Base-by-base conservation (phyloP, 2,797 vertebrate genomes). In the Alcedo atthis region DNA sequence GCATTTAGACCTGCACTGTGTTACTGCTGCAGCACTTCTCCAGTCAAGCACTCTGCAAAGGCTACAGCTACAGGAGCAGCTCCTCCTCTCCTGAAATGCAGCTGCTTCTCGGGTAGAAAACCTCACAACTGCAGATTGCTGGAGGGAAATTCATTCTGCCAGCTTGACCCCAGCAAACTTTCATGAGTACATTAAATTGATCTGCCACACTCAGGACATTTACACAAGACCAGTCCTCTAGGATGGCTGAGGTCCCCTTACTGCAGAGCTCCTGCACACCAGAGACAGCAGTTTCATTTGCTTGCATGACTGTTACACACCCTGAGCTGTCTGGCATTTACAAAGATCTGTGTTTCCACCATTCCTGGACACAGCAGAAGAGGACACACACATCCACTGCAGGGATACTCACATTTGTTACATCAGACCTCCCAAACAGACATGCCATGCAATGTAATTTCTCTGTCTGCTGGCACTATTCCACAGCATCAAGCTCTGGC, bases 381-480 rank as follows among this genome's bases (percentile, higher is more conserved):
- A 66, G 88, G 54, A 85, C 49, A 2, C 1, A 92, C 81, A 78
- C 2, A 0, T 78, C 35, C 45, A 53, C 66, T 33, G 87, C 85
- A 91, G 89, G 1, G 20, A 83, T 45, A 57, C 68, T 62, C 71
- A 33, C 76, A 67, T 85, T 83, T 95, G 62, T 89, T 91, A 59
- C 88, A 82, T 64, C 24, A 92, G 86, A 94, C 51, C n/a, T 90
- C 84, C 62, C 71, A 63, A 94, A 90, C 76, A 92, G 82, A 83
- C 76, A 46, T 1, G 7, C 62, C 35, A 55, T 5, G 59, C 79
- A 94, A 92, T 17, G 15, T 30, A 73, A 86, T 74, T 94, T 89
- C 87, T 74, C 82, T 75, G 92, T 67, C 93, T 89, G 90, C 88
- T 94, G 93, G 90, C 93, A 92, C 55, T 74, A 46, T 58, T 91